phyloP scores from a whole-genome alignment of 2,797 vertebrate species.

The Spizella passerina region DNA sequence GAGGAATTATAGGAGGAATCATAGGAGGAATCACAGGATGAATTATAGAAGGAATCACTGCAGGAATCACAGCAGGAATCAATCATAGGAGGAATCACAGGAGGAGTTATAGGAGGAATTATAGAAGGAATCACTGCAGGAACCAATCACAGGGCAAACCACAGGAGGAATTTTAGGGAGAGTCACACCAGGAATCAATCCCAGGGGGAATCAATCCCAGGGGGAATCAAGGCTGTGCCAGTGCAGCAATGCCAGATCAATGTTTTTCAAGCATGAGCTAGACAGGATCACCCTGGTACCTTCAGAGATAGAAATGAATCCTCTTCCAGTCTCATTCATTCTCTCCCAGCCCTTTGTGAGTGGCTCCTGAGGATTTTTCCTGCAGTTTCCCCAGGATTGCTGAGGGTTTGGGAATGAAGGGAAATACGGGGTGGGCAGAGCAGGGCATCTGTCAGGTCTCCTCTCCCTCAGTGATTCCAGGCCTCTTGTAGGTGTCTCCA shows the following conservation, averaged over 20 bases:
- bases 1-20: rapidly evolving
- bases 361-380: not conserved
- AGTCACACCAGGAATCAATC: not conserved
- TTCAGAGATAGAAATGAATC: not conserved
- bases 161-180: not conserved
- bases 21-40: rapidly evolving
- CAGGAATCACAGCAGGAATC: not conserved
- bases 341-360: not conserved
- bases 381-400: not conserved
- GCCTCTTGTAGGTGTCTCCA: not conserved
- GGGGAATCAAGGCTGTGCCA: not conserved
- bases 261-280: not conserved
- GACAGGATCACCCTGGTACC: not conserved
- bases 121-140: not conserved
- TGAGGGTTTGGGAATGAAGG: not conserved
- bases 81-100: not conserved
- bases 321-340: not conserved
- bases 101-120: not conserved
- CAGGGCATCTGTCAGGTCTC: not conserved
- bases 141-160: not conserved
- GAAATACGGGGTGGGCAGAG: not conserved
- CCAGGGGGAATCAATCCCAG: no score
- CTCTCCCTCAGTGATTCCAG: not conserved
- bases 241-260: not conserved
- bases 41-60: no score